Conservation (phyloP, 2,797 vertebrate genomes). For the Ciconia nigra region DNA sequence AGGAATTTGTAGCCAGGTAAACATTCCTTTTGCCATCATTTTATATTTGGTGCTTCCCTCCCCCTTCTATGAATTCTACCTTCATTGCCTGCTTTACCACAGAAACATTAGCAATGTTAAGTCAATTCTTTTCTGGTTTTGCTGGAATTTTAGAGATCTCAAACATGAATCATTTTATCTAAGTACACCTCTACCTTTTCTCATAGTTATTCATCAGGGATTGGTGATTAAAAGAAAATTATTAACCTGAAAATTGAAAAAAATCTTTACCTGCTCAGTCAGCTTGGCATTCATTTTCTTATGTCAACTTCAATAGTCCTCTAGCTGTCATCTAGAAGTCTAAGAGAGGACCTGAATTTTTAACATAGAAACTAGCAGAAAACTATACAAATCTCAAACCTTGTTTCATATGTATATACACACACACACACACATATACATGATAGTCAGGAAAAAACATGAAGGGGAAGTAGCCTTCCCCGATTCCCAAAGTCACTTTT, state of each 20-base stretch:
- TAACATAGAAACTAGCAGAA: not conserved
- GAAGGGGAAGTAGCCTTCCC: fast-evolving
- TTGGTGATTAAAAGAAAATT: not conserved
- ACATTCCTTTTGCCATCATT: not conserved
- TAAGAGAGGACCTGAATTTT: not conserved
- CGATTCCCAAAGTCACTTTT: not conserved
- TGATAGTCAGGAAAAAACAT: fast-evolving
- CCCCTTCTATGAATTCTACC: not conserved
- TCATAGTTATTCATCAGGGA: not conserved
- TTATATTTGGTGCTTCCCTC: not conserved
- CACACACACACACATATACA: not conserved
- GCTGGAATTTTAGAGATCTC: not conserved
- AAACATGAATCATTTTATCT: not conserved
- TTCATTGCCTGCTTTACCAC: not conserved
- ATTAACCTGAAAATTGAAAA: not conserved
- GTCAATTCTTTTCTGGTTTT: not conserved
- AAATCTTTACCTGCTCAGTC: not conserved
- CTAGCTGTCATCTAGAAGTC: not conserved
- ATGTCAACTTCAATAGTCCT: not conserved
- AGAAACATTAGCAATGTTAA: not conserved
- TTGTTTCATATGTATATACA: not conserved
- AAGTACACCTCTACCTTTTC: not conserved
- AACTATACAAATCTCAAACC: not conserved
- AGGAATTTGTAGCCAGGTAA: not conserved
- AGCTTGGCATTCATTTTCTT: not conserved